These are phyloP conservation scores for Hirtodrosophila cameraria DNA, from an alignment of 2,888 invertebrate genomes.

Conservation along the genomic window DNA sequence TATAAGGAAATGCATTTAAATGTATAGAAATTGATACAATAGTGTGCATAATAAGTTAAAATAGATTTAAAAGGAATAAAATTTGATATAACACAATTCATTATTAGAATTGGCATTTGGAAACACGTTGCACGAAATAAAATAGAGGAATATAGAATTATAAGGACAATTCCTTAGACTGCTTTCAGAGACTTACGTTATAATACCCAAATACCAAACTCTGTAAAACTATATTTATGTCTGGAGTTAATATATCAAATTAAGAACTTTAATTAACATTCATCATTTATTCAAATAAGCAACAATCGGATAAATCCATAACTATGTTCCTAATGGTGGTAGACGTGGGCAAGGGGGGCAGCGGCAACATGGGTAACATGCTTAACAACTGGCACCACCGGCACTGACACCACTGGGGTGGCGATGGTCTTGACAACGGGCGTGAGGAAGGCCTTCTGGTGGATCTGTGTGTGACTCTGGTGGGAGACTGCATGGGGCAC, in stretches of 20 bases:
- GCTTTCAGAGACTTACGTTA: too few relatives aligned
- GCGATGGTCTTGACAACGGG: conserved; percentile 66
- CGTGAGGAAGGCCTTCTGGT: conserved; percentile 65
- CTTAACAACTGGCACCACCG: conserved; percentile 55
- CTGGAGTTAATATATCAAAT: neutral
- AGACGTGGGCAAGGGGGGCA: conserved; percentile 67
- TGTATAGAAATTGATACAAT: too few relatives aligned
- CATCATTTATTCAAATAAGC: conserved; percentile 59
- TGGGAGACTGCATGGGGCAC: conserved; percentile 63
- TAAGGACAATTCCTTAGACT: too few relatives aligned
- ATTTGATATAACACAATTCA: too few relatives aligned
- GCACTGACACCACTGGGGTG: conserved; percentile 55
- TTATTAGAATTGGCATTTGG: too few relatives aligned
- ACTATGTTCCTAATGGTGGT: conserved; percentile 54
- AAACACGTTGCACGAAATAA: too few relatives aligned
- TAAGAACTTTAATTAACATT: conserved; percentile 29
- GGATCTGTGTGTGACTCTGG: conserved; percentile 77
- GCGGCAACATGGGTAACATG: conserved; percentile 48
- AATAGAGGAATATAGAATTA: too few relatives aligned
- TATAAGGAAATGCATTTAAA: too few relatives aligned
- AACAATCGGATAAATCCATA: conserved; percentile 30
- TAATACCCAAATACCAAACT: neutral
- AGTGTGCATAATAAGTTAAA: too few relatives aligned
- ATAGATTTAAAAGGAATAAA: too few relatives aligned
- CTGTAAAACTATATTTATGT: neutral